Base-by-base conservation (phyloP, 2,113 vertebrate species). In the Gnathonemus longibarbis region DNA sequence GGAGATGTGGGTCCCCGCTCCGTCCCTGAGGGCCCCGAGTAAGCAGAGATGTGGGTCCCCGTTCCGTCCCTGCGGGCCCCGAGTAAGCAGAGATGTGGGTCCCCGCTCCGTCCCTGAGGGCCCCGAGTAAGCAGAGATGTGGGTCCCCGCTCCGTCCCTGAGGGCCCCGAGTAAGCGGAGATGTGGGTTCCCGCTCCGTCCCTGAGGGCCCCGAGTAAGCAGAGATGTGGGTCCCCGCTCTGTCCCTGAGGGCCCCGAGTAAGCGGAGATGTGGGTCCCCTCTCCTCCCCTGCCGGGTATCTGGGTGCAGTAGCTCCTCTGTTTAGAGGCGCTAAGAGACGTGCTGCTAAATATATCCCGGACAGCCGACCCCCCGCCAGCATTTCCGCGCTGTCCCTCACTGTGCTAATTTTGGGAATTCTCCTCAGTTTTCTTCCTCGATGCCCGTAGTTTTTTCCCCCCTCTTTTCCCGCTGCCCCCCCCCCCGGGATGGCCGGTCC, bases 251-350 rank as follows among this genome's bases (percentile, higher is more conserved):
- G 74, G 74, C 27, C 70, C n/a, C 39, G 15, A 77, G 35, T 77
- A 77, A 77, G 70, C 70, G 15, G 31, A 39, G 70, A 77, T 77
- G 11, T 0, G 27, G 31, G 35, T 77, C 49, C n/a, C 27, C n/a
- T 87, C n/a, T 35, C 17, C 6, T 15, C 27, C 31, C 48, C 13
- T 35, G 24, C 27, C 3, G 10, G n/a, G 27, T 56, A 87, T 56
- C 85, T 87, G 49, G 48, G 48, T 87, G 85, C 85, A 31, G 27
- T 39, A 35, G 85, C 11, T 49, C 9, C 50, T 56, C n/a, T 52
- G 27, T 56, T 87, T 53, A 87, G 85, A 17, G n/a, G n/a, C 85
- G 27, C 50, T 87, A 87, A 53, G 85, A 31, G 85, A 87, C 17
- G 31, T 13, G n/a, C 31, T 0, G 50, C 85, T 87, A 87, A 35